Base-by-base conservation (phyloP, 2,888 invertebrate species). In the Crossocerus cetratus region DNA sequence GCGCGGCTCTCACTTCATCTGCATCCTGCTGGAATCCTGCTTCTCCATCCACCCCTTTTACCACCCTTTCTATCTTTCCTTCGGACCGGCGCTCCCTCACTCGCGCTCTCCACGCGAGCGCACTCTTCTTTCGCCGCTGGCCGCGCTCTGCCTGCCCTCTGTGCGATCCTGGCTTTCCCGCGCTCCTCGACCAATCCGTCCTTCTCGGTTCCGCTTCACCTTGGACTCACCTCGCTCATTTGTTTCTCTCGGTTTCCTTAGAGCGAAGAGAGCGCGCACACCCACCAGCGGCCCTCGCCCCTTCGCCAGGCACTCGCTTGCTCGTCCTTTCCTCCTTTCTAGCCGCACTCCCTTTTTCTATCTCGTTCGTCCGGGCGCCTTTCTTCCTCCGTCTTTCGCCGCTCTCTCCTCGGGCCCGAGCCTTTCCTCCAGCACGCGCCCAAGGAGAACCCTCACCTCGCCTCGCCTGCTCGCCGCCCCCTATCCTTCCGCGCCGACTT, bases 221-320 rank as follows among this genome's bases (percentile, higher is more conserved):
- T 49, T 49, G n/a, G 49, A 16, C 49, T 49, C 49, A 16, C 49
- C 16, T 49, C n/a, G 49, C 53, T 58, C 43, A 53, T 57, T 45
- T 53, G 23, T 23, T 60, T 67, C 62, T 58, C 49, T 60, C 21
- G 43, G 66, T 69, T 65, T 66, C 63, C 53, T 60, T 76, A 66
- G 67, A 69, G 61, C 57, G 66, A 69, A 69, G 64, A 54, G 53
- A 63, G 56, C 55, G 58, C 63, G 72, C 72, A 70, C 69, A 74
- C 32, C 32, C 32, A 72, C 49, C 49, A 13, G 0, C 49, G 32
- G 32, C 49, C 49, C 49, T 49, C 49, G 14, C 49, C 4, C 49
- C 49, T 49, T 49, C 49, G 3, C 14, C 14, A 4, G 14, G 49
- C n/a, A n/a, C n/a, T 49, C 14, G 49, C 16, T 14, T 8, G 16